A percentile compares a stretch with the other conserved stretches of the same genome.
phyloP scores from a whole-genome alignment of 2,888 invertebrate genomes.

The Chaitophorus viminalis region DNA sequence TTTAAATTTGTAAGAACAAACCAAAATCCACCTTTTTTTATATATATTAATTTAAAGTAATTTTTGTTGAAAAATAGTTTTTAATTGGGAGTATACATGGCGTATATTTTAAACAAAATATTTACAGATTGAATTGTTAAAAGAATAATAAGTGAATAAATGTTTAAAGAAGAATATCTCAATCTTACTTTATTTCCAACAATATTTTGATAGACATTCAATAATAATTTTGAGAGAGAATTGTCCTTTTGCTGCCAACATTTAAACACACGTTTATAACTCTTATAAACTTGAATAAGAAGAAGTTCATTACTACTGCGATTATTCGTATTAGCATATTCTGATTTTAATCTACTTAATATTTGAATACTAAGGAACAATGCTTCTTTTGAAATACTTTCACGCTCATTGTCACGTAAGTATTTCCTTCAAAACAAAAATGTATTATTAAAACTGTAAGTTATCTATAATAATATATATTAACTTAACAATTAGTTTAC shows the following conservation, averaged over 20 bases:
- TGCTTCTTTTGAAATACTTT: conserved; percentile 83
- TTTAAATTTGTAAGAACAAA: neutral
- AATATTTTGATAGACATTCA: conserved; percentile 57
- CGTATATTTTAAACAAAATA: neutral
- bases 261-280: conserved; percentile 58
- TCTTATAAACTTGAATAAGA: conserved; percentile 61
- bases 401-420: conserved; percentile 84
- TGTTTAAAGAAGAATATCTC: neutral
- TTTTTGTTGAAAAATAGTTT: neutral
- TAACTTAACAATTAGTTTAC: conserved; percentile 1
- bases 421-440: conserved; percentile 74
- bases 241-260: conserved; percentile 60
- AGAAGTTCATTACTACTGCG: conserved; percentile 59
- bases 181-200: conserved; percentile 57
- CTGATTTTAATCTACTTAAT: conserved; percentile 68
- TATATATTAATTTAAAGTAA: neutral
- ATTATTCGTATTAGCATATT: conserved; percentile 34
- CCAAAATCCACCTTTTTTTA: neutral
- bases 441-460: neutral
- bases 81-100: neutral
- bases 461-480: conserved; percentile 28
- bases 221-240: conserved; percentile 56
- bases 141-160: neutral
- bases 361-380: conserved; percentile 79
- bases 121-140: neutral